Conservation (phyloP, 2,888 invertebrate species). For the Seira musarum region DNA sequence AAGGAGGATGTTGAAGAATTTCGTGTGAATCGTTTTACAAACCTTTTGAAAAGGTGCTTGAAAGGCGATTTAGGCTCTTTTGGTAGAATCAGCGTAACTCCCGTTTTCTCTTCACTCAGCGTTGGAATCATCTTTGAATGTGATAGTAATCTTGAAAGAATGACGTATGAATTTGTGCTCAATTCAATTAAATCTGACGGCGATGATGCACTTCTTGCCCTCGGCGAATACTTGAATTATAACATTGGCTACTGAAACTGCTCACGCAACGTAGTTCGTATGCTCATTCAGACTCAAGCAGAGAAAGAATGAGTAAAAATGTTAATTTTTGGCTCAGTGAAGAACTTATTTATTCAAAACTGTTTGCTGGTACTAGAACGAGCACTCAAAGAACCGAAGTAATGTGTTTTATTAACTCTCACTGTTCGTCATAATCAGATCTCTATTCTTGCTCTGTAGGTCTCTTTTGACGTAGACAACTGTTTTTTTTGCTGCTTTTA, state of each 20-base stretch:
- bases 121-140: constrained; percentile 63
- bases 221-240: not conserved
- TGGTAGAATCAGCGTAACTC: constrained; percentile 65
- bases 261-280: constrained; percentile 8
- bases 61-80: constrained; percentile 66
- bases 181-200: not conserved
- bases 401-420: constrained; percentile 36
- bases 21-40: constrained; percentile 15
- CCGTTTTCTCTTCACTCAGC: constrained; percentile 67
- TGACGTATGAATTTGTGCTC: constrained; percentile 27
- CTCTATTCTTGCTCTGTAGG: constrained; percentile 31
- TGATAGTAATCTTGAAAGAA: not conserved
- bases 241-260: not conserved
- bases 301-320: constrained; percentile 10
- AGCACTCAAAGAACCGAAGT: not conserved
- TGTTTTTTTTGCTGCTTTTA: constrained; percentile 17
- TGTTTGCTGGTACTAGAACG: constrained; percentile 6
- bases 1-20: too few species aligned
- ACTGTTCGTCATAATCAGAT: constrained; percentile 43
- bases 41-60: constrained; percentile 69
- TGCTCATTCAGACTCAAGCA: constrained; percentile 1
- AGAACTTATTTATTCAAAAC: constrained; percentile 10
- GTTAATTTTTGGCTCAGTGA: constrained; percentile 10
- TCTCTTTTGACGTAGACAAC: constrained; percentile 50
- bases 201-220: constrained; percentile 22